A percentile compares a stretch with the other conserved stretches of the same genome.
These are phyloP conservation scores for Morelia viridis DNA, from an alignment of 2,797 vertebrate species.

Conservation along the genomic window DNA sequence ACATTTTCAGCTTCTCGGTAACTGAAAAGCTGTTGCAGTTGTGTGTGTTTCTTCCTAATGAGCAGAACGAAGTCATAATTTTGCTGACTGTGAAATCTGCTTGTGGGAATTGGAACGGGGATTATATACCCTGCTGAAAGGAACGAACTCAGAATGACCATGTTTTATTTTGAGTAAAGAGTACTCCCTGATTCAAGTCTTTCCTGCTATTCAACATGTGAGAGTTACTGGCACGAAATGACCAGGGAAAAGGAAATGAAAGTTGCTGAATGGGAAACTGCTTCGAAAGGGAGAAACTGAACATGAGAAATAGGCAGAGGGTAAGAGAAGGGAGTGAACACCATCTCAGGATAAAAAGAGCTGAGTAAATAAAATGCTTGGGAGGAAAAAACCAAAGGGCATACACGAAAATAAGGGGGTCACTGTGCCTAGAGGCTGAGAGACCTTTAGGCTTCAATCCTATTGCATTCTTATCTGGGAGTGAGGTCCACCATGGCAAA, in stretches of 20 bases:
- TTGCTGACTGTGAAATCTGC: neutral
- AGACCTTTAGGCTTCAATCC: neutral
- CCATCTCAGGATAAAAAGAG: neutral
- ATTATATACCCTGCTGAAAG: neutral
- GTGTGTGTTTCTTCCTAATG: neutral
- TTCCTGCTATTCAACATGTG: neutral
- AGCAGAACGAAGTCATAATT: neutral
- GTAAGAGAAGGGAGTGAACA: neutral
- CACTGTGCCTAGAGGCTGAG: neutral
- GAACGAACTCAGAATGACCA: neutral
- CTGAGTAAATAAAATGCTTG: neutral
- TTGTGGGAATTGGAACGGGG: neutral
- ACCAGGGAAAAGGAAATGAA: conserved; percentile 3
- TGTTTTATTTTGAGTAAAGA: neutral
- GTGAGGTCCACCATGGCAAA: neutral
- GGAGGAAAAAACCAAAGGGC: neutral
- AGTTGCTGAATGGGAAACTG: neutral
- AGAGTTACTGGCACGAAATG: neutral
- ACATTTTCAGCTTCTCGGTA: neutral
- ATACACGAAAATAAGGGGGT: neutral
- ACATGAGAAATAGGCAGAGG: neutral
- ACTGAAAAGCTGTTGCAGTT: neutral
- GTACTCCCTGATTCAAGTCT: neutral
- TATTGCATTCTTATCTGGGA: neutral
- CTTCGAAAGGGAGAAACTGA: neutral